phyloP scores from a whole-genome alignment of 2,888 invertebrate species.

The Sisyra terminalis region DNA sequence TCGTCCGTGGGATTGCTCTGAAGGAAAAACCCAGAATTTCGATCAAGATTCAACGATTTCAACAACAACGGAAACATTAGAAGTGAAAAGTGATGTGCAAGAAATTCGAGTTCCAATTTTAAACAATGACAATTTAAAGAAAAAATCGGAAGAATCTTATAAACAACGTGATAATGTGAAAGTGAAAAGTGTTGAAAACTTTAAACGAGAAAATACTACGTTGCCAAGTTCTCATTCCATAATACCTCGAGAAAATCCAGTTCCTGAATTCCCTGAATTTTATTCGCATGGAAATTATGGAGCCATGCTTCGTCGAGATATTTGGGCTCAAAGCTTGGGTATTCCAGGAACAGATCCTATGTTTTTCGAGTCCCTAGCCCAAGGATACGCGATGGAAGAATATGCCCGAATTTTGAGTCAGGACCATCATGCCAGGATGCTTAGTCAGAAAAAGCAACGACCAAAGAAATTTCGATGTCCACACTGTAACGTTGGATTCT shows the following conservation, averaged over 20 bases:
- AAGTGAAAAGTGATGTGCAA: background rate
- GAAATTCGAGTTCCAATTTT: background rate
- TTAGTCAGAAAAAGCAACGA: slow-evolving; percentile 49
- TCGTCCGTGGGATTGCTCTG: slow-evolving; percentile 16
- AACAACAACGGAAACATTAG: slow-evolving; percentile 28
- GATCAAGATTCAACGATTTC: slow-evolving; percentile 39
- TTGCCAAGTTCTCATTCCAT: background rate
- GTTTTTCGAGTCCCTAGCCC: slow-evolving; percentile 22
- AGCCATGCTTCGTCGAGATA: background rate
- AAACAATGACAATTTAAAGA: no score
- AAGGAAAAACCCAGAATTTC: background rate
- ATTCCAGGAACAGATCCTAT: slow-evolving; percentile 14
- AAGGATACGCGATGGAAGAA: slow-evolving; percentile 45
- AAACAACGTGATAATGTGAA: no score
- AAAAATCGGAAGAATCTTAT: no score
- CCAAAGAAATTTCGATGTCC: slow-evolving; percentile 87
- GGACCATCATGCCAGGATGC: slow-evolving; percentile 51
- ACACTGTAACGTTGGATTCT: slow-evolving; percentile 78
- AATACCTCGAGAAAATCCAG: background rate
- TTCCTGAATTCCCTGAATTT: background rate
- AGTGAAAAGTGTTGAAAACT: no score
- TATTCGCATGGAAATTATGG: background rate
- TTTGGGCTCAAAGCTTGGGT: background rate
- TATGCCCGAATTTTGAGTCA: slow-evolving; percentile 47
- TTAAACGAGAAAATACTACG: no score